Evolutionary conservation across 1,140 invertebrate species (phyloP), one percentile per base, ranked within the genome.

Genomic region (Bombus pyrosoma): DNA sequence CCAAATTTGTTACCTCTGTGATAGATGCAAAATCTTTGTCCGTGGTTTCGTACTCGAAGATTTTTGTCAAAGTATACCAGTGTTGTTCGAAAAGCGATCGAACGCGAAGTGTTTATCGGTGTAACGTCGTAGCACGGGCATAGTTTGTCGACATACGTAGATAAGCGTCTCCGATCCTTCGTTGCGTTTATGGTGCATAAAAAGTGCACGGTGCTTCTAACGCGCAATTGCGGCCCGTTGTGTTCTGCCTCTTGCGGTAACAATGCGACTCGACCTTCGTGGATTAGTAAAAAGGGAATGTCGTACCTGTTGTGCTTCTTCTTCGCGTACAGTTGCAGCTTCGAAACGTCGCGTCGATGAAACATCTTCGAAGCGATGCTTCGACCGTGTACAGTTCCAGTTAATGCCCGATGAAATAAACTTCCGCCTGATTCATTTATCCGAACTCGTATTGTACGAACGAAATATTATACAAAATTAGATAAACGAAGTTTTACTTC

Each of bases 201-300:
- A 76, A 37, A 76, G 28, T 5, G 8, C 64, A 22, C n/a, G 18
- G 5, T 28, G 32, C 10, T 47, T 15, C 64, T 12, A 25, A 22
- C 71, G 43, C 43, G 75, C 41, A 37, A n/a, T 71, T 53, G 78
- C 66, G 59, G 34, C 10, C 10, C 12, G 15, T 43, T 47, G 77
- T 62, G 8, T 68, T 80, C 43, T 39, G 28, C 28, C 25, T 57
- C 72, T 81, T 43, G 79, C 68, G 53, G 53, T 62, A 72, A 81
- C 79, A 81, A 62, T 72, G 68, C 32, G 28, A 59, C 34, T 15
- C 72, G 81, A 64, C 69, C 53, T 76, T 53, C 59, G 25, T 34
- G 34, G 12, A 57, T 41, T 43, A 5, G 62, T 25, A 47, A 83
- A 39, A 32, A 59, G 75, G 57, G 41, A 76, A 69, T 77, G 62